phyloP scores from a whole-genome alignment of 1,140 invertebrate genomes.

The Zeugodacus cucurbitae region DNA sequence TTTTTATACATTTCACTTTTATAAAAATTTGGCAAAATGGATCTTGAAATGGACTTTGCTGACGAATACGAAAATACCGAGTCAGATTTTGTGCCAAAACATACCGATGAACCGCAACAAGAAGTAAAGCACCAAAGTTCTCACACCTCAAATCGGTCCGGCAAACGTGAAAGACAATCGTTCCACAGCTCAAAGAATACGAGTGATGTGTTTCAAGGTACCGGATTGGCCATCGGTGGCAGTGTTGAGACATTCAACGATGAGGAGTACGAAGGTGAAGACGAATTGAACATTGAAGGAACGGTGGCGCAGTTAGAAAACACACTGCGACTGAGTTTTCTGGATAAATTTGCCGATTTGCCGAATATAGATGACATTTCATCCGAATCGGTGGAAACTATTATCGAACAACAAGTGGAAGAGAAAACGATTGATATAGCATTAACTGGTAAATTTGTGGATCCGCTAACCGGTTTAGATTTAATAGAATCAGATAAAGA shows the following conservation, averaged over 20 bases:
- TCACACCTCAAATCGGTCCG: neutral
- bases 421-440: neutral
- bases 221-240: neutral
- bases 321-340: neutral
- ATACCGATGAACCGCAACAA: neutral
- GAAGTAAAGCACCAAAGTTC: neutral
- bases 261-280: neutral
- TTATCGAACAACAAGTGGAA: neutral
- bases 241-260: neutral
- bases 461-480: slow-evolving; percentile 13
- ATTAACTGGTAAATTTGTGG: slow-evolving; percentile 17
- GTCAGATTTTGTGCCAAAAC: neutral
- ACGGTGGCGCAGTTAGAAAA: neutral
- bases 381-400: neutral
- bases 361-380: slow-evolving; percentile 6
- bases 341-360: neutral
- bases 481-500: neutral
- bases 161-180: neutral
- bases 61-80: neutral
- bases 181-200: neutral
- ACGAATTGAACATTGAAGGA: neutral
- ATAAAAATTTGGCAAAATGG: neutral
- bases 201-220: neutral
- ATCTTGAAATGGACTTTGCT: neutral
- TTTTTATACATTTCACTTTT: neutral